Evolutionary conservation across 2,113 vertebrate genomes (phyloP).

Genomic region (Alces alces): DNA sequence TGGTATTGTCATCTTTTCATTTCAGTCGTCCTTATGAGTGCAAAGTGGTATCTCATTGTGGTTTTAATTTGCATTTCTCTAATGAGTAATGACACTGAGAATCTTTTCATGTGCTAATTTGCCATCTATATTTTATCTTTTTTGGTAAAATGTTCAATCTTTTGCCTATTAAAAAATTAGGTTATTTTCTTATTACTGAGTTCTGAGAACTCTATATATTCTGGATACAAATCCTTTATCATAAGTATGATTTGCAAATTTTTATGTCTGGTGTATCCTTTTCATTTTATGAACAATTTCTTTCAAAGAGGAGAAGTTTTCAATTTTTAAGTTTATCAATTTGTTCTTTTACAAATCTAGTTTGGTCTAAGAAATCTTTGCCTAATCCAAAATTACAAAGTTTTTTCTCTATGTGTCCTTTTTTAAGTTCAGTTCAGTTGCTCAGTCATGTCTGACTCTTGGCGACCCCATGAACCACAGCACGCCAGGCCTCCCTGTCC

Average conservation of each 20-base stretch:
- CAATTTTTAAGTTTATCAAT: not conserved
- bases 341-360: not conserved
- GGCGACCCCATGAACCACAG: not conserved
- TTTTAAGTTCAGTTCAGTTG: not conserved
- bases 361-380: constrained; percentile 3
- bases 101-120: not conserved
- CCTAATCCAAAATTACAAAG: not conserved
- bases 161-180: not conserved
- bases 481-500: not conserved
- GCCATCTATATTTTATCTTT: not conserved
- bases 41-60: not conserved
- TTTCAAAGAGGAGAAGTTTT: not conserved
- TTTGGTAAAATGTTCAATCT: not conserved
- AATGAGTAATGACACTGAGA: not conserved
- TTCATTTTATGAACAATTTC: not conserved
- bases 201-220: not conserved
- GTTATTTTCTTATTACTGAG: not conserved
- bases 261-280: not conserved
- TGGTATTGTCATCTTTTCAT: not conserved
- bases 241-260: not conserved
- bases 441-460: not conserved
- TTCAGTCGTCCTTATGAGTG: not conserved
- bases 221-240: not conserved
- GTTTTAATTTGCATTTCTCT: not conserved
- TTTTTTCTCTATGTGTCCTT: not conserved